A percentile compares a stretch with the other conserved stretches of the same genome.
These are phyloP conservation scores for Cenopis cana DNA, from an alignment of 2,888 invertebrate genomes.

Conservation along the genomic window DNA sequence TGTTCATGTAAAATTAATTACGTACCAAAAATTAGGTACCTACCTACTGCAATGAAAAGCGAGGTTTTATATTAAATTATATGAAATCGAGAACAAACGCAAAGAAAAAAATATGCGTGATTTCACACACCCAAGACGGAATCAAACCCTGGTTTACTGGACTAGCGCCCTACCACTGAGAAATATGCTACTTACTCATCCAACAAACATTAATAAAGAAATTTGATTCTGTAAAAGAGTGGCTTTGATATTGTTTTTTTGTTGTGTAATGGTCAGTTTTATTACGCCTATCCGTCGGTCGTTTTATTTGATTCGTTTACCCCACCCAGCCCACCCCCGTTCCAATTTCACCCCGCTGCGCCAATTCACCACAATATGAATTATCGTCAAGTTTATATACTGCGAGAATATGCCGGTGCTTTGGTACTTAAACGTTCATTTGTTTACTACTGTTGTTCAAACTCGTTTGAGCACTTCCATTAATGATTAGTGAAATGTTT, in stretches of 20 bases:
- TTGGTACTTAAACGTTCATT: constrained; percentile 37
- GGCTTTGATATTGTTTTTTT: constrained; percentile 77
- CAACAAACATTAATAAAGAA: too few species aligned
- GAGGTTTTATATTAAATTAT: too few species aligned
- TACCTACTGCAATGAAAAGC: too few species aligned
- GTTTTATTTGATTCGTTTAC: constrained; percentile 67
- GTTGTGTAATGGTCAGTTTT: constrained; percentile 76
- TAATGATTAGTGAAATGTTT: constrained; percentile 10
- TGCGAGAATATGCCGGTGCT: constrained; percentile 47
- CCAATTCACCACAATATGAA: constrained; percentile 51
- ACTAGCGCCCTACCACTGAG: too few species aligned
- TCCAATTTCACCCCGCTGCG: constrained; percentile 7
- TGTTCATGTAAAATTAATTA: not conserved
- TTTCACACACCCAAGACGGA: too few species aligned
- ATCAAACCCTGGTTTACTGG: too few species aligned
- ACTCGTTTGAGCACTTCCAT: not conserved
- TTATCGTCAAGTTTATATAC: constrained; percentile 57
- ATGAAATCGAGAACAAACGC: too few species aligned
- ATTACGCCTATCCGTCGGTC: constrained; percentile 69
- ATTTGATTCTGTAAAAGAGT: too few species aligned
- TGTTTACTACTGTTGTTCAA: constrained; percentile 25
- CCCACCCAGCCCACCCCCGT: constrained; percentile 39
- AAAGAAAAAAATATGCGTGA: too few species aligned
- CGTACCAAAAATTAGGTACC: too few species aligned
- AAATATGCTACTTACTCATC: too few species aligned